Conservation (phyloP, 1,140 invertebrate species). For the Dufourea novaeangliae region DNA sequence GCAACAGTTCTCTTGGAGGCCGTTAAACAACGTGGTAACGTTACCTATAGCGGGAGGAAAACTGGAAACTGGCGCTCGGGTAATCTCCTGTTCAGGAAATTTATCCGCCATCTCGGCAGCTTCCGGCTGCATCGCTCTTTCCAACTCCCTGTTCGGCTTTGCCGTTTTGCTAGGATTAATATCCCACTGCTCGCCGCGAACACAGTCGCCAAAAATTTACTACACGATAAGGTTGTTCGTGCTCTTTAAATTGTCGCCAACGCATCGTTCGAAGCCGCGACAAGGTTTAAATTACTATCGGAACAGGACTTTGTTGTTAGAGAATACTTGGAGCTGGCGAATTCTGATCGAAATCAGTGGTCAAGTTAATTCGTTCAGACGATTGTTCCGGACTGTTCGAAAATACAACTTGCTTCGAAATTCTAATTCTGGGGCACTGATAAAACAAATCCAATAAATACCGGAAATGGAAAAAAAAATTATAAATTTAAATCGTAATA, state of each 20-base stretch:
- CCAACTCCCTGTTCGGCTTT: constrained; percentile 56
- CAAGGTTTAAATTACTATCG: constrained; percentile 42
- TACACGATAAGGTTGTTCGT: constrained; percentile 42
- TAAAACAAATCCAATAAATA: too few species aligned
- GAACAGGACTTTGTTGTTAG: neutral
- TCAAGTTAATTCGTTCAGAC: too few species aligned
- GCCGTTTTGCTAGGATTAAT: constrained; percentile 64
- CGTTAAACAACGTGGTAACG: constrained; percentile 38
- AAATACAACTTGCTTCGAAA: too few species aligned
- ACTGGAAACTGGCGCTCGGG: constrained; percentile 68
- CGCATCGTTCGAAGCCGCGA: constrained; percentile 14
- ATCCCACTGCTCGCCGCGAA: constrained; percentile 47
- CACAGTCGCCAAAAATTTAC: constrained; percentile 56
- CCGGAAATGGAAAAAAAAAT: too few species aligned
- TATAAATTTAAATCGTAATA: too few species aligned
- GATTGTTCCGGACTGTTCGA: too few species aligned
- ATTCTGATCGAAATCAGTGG: too few species aligned
- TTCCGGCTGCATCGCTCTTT: constrained; percentile 64
- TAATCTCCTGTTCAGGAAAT: constrained; percentile 77
- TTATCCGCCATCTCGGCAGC: constrained; percentile 71
- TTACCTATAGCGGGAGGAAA: constrained; percentile 63
- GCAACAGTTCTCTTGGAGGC: constrained; percentile 30
- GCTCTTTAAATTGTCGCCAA: constrained; percentile 40
- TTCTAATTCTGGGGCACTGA: too few species aligned
- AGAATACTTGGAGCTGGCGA: neutral